Base-by-base conservation (phyloP, 2,797 vertebrate species). In the Pristis pectinata region DNA sequence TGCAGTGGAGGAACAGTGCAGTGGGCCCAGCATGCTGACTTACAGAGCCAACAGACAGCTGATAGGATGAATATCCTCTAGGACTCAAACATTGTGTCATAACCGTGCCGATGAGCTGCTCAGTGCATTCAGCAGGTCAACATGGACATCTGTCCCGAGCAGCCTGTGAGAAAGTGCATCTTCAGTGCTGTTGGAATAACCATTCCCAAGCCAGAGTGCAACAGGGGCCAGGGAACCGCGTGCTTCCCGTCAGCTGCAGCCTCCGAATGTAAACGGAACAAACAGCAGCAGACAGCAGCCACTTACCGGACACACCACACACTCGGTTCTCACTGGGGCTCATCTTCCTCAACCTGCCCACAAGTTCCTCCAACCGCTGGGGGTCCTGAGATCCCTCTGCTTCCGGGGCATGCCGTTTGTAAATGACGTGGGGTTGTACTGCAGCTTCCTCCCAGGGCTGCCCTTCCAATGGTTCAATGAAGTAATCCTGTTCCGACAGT, bases 361-460 rank as follows among this genome's bases (percentile, higher is more conserved):
- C 91, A 96, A 94, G 17, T 95, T 95, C 95, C 53, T 95, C 95
- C 70, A 87, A 91, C 41, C 2, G 27, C 41, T 34, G 37, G 41
- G 67, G 10, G 24, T 44, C 30, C 41, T 1, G 37, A 3, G 9
- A 56, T 41, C 0, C 93, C 59, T 64, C 11, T 17, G 0, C 95
- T 95, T 96, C 79, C 0, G 96, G 95, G 0, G 53, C 95, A 1
- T 98, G 98, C 56, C 97, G 98, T 95, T 97, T 98, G 96, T 98
- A 99, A 91, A 99, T 96, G 96, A 98, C 97, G 19, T 99, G 99
- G 49, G 98, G 97, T 95, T 98, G 98, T 0, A 97, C 97, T 0
- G 95, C 95, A 0, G 96, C 96, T 0, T 96, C 96, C 79, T 95
- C 92, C 24, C 49, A 95, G 0, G 15, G 89, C 91, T 95, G 95